Base-by-base conservation (phyloP, 2,888 invertebrate genomes). In the Brenthis daphne region DNA sequence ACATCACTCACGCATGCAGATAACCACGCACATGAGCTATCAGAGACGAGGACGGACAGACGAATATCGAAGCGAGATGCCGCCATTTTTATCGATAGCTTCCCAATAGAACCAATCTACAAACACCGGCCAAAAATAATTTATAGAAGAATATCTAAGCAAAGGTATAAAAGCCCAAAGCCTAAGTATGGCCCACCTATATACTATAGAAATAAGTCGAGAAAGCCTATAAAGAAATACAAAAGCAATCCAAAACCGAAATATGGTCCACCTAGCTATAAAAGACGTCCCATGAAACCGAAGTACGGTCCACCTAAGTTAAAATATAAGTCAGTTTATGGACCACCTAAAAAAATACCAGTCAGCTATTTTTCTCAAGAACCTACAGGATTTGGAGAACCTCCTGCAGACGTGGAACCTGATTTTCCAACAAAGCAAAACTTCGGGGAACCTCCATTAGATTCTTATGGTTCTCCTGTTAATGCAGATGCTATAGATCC, bases 331-430 rank as follows among this genome's bases (percentile, higher is more conserved):
- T 79, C 84, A 3, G 51, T 70, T 3, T 80, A 83, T 57, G 77
- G 80, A 6, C 77, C 79, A 14, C 75, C 81, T n/a, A 81, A 84
- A 37, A 82, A 80, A 67, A 72, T 74, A 11, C 75, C 76, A 0
- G 73, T 76, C 24, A 69, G 50, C 53, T 70, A 69, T 56, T 69
- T 68, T 56, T 64, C 72, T 48, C 64, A 71, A 29, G 75, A 74
- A 65, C 81, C 84, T 3, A 70, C 75, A 11, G 81, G 86, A 11
- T 91, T 90, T 70, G 91, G 82, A 1, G 91, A 92, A 71, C 90
- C 91, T 6, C 90, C 90, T 2, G 63, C 65, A n/a, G 78, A 80
- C 3, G 77, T 75, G 3, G 57, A 75, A 0, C 63, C 69, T 33
- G 78, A 81, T 12, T 79, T 78, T n/a, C 76, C 75, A 8, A 68